These are phyloP conservation scores for Pinna nobilis DNA, from an alignment of 1,140 invertebrate species.

Conservation along the genomic window DNA sequence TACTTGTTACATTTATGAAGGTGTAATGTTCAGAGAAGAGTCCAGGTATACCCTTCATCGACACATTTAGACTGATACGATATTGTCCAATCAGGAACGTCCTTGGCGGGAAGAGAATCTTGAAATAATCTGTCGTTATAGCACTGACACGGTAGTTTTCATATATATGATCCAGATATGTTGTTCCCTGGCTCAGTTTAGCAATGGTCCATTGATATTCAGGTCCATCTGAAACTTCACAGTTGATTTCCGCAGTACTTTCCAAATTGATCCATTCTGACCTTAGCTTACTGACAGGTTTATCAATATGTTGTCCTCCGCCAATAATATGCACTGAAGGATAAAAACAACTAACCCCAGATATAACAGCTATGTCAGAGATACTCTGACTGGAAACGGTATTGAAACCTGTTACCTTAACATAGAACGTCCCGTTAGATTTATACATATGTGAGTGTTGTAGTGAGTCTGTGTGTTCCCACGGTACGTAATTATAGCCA, in stretches of 20 bases:
- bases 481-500: constrained; percentile 23
- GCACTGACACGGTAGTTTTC: constrained; percentile 6
- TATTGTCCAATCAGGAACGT: constrained; percentile 47
- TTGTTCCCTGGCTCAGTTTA: constrained; percentile 33
- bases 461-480: constrained; percentile 21
- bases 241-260: constrained; percentile 55
- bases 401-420: constrained; percentile 45
- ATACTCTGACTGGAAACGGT: constrained; percentile 42
- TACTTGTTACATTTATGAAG: constrained; percentile 45
- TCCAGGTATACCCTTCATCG: constrained; percentile 52
- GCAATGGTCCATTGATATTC: constrained; percentile 50
- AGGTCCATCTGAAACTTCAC: constrained; percentile 43
- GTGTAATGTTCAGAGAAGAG: constrained; percentile 48
- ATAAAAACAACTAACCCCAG: constrained; percentile 50
- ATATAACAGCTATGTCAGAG: constrained; percentile 41
- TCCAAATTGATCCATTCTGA: constrained; percentile 53
- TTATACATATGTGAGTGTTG: constrained; percentile 43
- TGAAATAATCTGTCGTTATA: constrained; percentile 40
- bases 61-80: constrained; percentile 54
- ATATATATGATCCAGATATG: constrained; percentile 49
- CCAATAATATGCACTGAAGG: constrained; percentile 51
- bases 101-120: constrained; percentile 46
- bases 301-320: constrained; percentile 49
- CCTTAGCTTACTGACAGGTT: constrained; percentile 37
- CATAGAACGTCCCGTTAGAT: constrained; percentile 48